A percentile compares a stretch with the other conserved stretches of the same genome.
phyloP scores from a whole-genome alignment of 2,888 invertebrate genomes.

The Epinotia brunnichana region DNA sequence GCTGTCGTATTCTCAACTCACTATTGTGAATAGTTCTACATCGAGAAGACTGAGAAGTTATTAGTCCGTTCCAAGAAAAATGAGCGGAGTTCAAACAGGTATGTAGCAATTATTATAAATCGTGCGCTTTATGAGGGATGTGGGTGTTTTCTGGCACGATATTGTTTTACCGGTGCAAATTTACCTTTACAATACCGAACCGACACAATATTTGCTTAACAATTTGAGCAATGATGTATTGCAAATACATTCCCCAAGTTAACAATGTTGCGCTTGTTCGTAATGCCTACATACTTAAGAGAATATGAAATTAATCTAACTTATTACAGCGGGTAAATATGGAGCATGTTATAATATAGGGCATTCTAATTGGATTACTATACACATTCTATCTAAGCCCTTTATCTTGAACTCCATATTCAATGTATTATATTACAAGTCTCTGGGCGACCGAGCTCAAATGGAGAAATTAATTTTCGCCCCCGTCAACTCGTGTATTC shows the following conservation, averaged over 20 bases:
- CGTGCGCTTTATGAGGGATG: not conserved
- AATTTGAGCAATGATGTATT: not conserved
- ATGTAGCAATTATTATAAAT: slow-evolving; percentile 48
- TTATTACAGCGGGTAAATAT: not conserved
- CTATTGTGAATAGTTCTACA: slow-evolving; percentile 33
- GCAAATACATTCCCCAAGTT: not conserved
- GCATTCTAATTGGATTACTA: slow-evolving; percentile 12
- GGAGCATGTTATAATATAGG: not conserved
- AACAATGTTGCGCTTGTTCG: too few species aligned
- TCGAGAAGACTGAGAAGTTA: slow-evolving; percentile 38
- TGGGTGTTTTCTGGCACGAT: not conserved
- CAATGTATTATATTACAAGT: too few species aligned
- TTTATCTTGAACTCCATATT: too few species aligned
- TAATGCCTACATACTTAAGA: not conserved
- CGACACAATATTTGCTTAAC: not conserved
- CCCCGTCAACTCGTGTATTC: too few species aligned
- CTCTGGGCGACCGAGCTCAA: too few species aligned
- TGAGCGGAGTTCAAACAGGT: slow-evolving; percentile 78
- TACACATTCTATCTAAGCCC: too few species aligned
- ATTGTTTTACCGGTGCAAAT: slow-evolving; percentile 11
- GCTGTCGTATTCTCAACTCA: slow-evolving; percentile 32
- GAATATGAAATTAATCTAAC: not conserved
- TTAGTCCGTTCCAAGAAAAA: slow-evolving; percentile 51
- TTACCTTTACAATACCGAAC: not conserved
- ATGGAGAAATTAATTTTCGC: too few species aligned